Evolutionary conservation across 2,888 invertebrate genomes (phyloP).

Genomic region (Chrysopilus asiliformis): DNA sequence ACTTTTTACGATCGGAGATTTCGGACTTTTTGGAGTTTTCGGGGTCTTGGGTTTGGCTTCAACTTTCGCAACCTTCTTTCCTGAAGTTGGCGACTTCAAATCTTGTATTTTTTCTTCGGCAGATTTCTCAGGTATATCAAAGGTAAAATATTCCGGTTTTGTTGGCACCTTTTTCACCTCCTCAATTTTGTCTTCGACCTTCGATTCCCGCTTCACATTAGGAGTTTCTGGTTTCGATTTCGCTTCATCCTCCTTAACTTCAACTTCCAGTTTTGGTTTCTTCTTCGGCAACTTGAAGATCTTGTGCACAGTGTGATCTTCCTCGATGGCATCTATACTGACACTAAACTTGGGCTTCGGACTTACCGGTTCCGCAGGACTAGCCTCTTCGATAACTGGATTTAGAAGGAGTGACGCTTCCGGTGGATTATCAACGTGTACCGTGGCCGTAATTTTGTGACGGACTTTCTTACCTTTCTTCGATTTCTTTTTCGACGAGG

Average conservation of each 20-base stretch:
- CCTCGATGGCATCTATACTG: slow-evolving; percentile 32
- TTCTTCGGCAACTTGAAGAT: slow-evolving; percentile 33
- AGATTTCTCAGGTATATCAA: background rate
- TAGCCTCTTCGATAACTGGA: slow-evolving; percentile 12
- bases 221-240: background rate
- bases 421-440: slow-evolving; percentile 26
- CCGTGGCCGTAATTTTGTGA: slow-evolving; percentile 32
- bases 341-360: slow-evolving; percentile 30
- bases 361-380: slow-evolving; percentile 12
- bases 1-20: background rate
- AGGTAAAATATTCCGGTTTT: slow-evolving; percentile 7
- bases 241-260: background rate
- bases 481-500: slow-evolving; percentile 20
- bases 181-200: background rate
- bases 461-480: slow-evolving; percentile 28
- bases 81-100: background rate
- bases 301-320: slow-evolving; percentile 29
- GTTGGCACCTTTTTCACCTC: background rate
- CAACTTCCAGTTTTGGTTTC: slow-evolving; percentile 8
- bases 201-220: background rate
- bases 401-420: slow-evolving; percentile 13
- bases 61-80: too few species aligned
- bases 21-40: background rate
- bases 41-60: background rate
- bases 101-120: background rate